Evolutionary conservation across 2,113 vertebrate species (phyloP), one percentile per base, ranked within the genome.

Genomic region (Willisornis vidua): DNA sequence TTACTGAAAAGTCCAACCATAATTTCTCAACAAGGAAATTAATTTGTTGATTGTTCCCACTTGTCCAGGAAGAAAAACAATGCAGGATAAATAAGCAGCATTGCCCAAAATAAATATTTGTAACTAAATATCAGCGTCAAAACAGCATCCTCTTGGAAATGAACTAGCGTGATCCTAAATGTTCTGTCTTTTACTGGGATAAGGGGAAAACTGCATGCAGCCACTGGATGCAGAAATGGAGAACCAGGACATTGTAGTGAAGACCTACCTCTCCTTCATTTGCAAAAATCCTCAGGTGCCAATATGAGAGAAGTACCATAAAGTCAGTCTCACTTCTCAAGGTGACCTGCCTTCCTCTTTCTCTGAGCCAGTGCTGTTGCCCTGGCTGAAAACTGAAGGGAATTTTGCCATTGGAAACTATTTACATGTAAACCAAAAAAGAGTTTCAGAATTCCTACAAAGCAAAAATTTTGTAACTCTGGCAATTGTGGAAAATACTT

Each of bases 31-130:
- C 17, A 68, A 72, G 87, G 88, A 96, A 94, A 84, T 41, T 1
- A 72, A 81, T 25, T 89, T 93, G n/a, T 85, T 94, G 75, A 81
- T 80, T 95, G 90, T 95, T 94, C 78, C 89, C 66, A 35, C 54
- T 58, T 22, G n/a, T 89, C 20, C 86, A 89, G 79, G 80, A 95
- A 96, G 80, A 81, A 96, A 96, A 95, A 63, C 29, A 95, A 67
- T 9, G 1, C 29, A 90, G 23, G 35, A 71, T 59, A 96, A 96
- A 96, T 65, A 96, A 93, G 78, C 65, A 92, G 61, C 13, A 41
- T 45, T 65, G 15, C 65, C 83, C 57, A 73, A 92, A 89, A 94
- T 67, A 95, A 93, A 95, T 89, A 90, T 90, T 89, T 96, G 52
- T 74, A 49, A 86, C 85, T 28, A 78, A 87, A 43, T 73, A 91